phyloP scores from a whole-genome alignment of 2,113 vertebrate species.

The Oncorhynchus gorbuscha region DNA sequence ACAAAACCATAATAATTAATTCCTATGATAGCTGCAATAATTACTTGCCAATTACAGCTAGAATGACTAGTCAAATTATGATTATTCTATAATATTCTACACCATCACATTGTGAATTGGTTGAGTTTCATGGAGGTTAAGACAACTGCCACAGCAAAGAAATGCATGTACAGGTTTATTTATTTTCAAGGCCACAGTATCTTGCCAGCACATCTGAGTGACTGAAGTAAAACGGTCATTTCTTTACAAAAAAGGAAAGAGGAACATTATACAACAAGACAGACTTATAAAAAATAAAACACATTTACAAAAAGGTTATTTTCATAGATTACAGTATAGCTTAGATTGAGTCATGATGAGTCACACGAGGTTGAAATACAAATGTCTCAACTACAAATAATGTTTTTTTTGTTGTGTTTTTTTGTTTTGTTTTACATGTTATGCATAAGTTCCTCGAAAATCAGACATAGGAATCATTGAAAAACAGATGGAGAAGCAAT shows the following conservation, averaged over 20 bases:
- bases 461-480: constrained; percentile 1
- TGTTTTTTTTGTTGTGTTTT: accelerated
- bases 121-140: not conserved
- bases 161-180: constrained; percentile 21
- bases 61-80: too few relatives aligned
- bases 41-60: too few relatives aligned
- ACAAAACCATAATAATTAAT: too few relatives aligned
- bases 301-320: constrained; percentile 32
- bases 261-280: not conserved
- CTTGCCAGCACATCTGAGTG: constrained; percentile 8
- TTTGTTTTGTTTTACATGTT: not conserved
- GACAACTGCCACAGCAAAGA: not conserved
- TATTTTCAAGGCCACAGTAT: constrained; percentile 36
- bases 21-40: too few relatives aligned
- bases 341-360: constrained; percentile 20
- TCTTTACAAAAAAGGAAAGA: constrained; percentile 1
- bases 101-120: not conserved
- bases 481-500: not conserved
- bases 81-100: too few relatives aligned
- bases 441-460: not conserved
- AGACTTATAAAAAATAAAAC: constrained; percentile 13
- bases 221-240: constrained; percentile 22
- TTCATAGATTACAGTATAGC: constrained; percentile 17
- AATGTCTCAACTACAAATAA: not conserved
- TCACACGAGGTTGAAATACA: constrained; percentile 10